Base-by-base conservation (phyloP, 2,113 vertebrate genomes). In the Aphelocoma coerulescens region DNA sequence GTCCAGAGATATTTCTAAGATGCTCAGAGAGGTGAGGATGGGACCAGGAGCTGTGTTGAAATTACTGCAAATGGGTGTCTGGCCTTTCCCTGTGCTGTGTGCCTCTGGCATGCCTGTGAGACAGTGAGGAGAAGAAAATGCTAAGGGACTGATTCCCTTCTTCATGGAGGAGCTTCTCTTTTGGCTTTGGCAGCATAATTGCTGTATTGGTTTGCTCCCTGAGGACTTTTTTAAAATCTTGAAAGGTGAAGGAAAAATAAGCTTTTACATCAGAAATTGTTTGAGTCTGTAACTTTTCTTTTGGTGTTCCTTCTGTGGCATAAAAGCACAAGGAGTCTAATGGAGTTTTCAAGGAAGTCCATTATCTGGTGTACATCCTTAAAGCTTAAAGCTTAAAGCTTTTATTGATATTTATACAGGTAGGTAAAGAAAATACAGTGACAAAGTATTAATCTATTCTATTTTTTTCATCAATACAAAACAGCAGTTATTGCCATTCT, bases 311-410 rank as follows among this genome's bases (percentile, higher is more conserved):
- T 75, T 91, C 13, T 71, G 65, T 84, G 44, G 23, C 48, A 75
- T 86, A 61, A 86, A 94, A 81, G n/a, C 44, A 22, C 24, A 65
- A 59, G 57, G 48, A 88, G 24, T 88, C 67, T 91, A 93, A 78
- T 65, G 57, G 85, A 71, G 72, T 92, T 95, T 88, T 79, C 57
- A 75, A 81, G 82, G 79, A 91, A 94, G 41, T 80, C 74, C 77
- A 91, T 96, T 90, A 84, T 65, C 55, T 84, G 61, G 17, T 86
- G 49, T 86, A 75, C 32, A 57, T 86, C 44, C 68, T 80, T 92
- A 84, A 78, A 89, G 35, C 49, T 80, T 92, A 84, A 78, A 89
- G 35, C 49, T 75, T 94, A 76, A 73, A 91, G 62, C 48, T 83
- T 96, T 90, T 84, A 89, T 72, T 92, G 67, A 75, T 94, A 86